Conservation (phyloP, 2,888 invertebrate genomes). For the Lasioglossum oenotherae region DNA sequence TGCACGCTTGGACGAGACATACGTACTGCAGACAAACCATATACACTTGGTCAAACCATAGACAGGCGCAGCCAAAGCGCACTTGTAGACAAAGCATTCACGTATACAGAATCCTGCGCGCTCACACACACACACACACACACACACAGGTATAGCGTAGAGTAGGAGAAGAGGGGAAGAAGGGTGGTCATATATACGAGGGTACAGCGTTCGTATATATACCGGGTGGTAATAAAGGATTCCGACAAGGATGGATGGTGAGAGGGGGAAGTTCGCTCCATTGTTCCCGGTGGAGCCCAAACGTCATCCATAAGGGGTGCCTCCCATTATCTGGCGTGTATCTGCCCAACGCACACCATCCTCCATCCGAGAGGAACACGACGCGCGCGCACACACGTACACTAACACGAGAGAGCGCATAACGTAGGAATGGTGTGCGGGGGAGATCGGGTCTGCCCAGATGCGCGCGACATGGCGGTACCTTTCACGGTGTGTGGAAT, state of each 20-base stretch:
- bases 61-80: background rate
- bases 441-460: conserved; percentile 60
- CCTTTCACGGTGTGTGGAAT: conserved; percentile 68
- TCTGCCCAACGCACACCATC: conserved; percentile 68
- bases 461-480: conserved; percentile 64
- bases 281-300: conserved; percentile 82
- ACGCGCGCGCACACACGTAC: conserved; percentile 42
- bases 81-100: background rate
- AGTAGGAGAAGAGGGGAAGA: conserved; percentile 9
- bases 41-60: background rate
- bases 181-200: conserved; percentile 63
- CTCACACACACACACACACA: background rate
- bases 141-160: background rate
- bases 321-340: conserved; percentile 80
- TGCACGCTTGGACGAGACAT: conserved; percentile 12
- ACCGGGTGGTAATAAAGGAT: conserved; percentile 81
- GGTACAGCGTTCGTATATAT: conserved; percentile 68
- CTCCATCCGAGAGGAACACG: conserved; percentile 17
- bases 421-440: conserved; percentile 12
- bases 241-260: conserved; percentile 82
- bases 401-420: conserved; percentile 41
- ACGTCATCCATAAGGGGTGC: conserved; percentile 81
- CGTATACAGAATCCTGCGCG: background rate
- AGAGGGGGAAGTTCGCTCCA: conserved; percentile 73
- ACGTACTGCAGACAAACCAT: background rate